Conservation (phyloP, 2,888 invertebrate genomes). For the Tiliacea citrago region DNA sequence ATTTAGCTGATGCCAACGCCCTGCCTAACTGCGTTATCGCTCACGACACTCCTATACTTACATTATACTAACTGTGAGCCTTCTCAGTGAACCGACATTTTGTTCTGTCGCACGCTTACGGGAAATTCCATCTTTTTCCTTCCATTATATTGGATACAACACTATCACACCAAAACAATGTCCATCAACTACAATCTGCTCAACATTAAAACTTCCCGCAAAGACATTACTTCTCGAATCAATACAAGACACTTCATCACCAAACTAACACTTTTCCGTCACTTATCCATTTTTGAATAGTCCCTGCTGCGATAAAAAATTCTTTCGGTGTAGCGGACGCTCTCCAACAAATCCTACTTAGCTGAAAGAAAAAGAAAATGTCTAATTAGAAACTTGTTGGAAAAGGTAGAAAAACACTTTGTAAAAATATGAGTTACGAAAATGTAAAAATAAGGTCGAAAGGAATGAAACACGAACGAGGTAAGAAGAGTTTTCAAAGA, state of each 20-base stretch:
- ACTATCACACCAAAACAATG: conserved; percentile 89
- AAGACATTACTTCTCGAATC: conserved; percentile 75
- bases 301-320: conserved; percentile 89
- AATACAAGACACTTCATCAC: conserved; percentile 85
- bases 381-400: conserved; percentile 17
- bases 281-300: conserved; percentile 86
- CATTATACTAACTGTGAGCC: conserved; percentile 80
- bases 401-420: background rate
- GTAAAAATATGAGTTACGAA: background rate
- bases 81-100: conserved; percentile 77
- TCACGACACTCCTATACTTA: conserved; percentile 81
- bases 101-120: conserved; percentile 79
- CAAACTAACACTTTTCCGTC: conserved; percentile 87
- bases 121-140: conserved; percentile 86
- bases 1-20: conserved; percentile 78
- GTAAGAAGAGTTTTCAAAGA: too few relatives aligned
- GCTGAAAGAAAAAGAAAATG: conserved; percentile 79
- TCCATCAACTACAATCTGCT: conserved; percentile 82
- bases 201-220: conserved; percentile 83
- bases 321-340: conserved; percentile 85
- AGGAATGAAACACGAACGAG: too few relatives aligned
- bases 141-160: conserved; percentile 90
- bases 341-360: conserved; percentile 81
- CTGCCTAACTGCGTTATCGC: conserved; percentile 71
- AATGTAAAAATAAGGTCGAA: background rate